Conservation (phyloP, 1,140 invertebrate genomes). For the Dryas iulia region DNA sequence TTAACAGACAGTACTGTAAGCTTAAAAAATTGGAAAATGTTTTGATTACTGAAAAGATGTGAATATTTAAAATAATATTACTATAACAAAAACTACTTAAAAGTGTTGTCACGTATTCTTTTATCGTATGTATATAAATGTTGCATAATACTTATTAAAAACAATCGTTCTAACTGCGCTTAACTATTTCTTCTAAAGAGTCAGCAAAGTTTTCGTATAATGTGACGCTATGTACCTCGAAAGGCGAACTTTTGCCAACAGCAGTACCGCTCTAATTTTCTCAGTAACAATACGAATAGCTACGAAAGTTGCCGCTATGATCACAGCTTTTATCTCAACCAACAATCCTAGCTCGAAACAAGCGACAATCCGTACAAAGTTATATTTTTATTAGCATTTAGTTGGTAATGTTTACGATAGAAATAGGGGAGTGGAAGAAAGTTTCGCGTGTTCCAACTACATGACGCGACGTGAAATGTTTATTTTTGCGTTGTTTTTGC, state of each 20-base stretch:
- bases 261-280: constrained; percentile 8
- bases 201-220: constrained; percentile 1
- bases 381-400: constrained; percentile 23
- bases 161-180: neutral
- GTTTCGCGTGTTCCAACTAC: constrained; percentile 3
- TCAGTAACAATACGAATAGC: constrained; percentile 9
- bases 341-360: constrained; percentile 19
- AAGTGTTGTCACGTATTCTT: no score
- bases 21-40: neutral
- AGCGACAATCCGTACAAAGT: constrained; percentile 17
- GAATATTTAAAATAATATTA: no score
- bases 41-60: neutral
- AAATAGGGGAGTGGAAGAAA: constrained; percentile 5
- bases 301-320: constrained; percentile 7
- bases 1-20: neutral
- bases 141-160: no score
- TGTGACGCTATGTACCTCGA: neutral
- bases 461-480: constrained; percentile 2
- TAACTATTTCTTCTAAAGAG: neutral
- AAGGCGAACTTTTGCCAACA: constrained; percentile 8
- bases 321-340: constrained; percentile 20
- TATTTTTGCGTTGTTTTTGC: constrained; percentile 12
- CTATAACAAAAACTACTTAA: no score
- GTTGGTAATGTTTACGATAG: constrained; percentile 1
- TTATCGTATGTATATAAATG: no score